These are phyloP conservation scores for Theodoxus fluviatilis DNA, from an alignment of 2,888 invertebrate species.

Conservation along the genomic window DNA sequence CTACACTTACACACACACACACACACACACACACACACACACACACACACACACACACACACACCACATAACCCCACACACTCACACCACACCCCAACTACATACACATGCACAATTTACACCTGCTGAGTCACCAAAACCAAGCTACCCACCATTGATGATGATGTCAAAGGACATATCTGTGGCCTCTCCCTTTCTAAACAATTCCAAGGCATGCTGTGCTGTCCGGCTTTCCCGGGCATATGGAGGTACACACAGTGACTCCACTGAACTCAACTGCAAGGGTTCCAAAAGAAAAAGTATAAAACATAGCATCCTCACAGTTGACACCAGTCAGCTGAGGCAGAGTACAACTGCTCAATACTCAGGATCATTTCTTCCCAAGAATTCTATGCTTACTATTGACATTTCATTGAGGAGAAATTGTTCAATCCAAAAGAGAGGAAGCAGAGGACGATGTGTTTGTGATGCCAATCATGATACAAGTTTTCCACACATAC, in stretches of 20 bases:
- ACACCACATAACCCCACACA: no score
- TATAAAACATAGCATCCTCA: not conserved
- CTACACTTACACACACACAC: no score
- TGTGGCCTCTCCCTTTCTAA: constrained; percentile 70
- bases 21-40: no score
- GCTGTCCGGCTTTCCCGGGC: constrained; percentile 71
- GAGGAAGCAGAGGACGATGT: no score
- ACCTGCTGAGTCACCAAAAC: not conserved
- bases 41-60: no score
- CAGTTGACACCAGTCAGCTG: not conserved
- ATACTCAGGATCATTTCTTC: not conserved
- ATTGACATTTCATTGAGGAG: no score
- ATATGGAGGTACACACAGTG: constrained; percentile 72
- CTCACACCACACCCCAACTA: no score
- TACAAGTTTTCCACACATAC: no score
- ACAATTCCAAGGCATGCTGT: constrained; percentile 70
- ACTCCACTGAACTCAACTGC: constrained; percentile 72
- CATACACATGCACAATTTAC: no score
- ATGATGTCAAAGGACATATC: constrained; percentile 76
- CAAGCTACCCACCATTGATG: constrained; percentile 6
- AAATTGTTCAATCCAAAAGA: no score
- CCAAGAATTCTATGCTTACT: no score
- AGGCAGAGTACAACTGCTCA: not conserved
- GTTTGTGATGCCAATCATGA: no score
- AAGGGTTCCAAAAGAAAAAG: constrained; percentile 34